phyloP scores from a whole-genome alignment of 2,888 invertebrate genomes.

The Lordiphosa andalusiaca region DNA sequence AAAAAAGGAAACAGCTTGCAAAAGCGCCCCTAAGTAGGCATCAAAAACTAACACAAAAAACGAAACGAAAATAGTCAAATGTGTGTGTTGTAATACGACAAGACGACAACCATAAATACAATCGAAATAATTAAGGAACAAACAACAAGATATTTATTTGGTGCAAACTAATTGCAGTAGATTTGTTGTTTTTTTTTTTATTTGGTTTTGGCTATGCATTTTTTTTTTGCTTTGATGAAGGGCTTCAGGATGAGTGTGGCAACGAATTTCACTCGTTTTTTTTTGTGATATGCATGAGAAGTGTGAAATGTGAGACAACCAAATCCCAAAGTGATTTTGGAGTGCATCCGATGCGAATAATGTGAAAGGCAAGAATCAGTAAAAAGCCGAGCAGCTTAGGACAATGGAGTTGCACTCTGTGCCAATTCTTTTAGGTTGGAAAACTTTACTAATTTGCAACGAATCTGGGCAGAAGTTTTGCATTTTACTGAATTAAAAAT shows the following conservation, averaged over 20 bases:
- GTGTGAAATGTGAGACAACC: too few relatives aligned
- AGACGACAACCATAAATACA: conserved; percentile 54
- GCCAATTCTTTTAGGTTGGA: too few relatives aligned
- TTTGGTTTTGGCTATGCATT: conserved; percentile 7
- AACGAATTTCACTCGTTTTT: too few relatives aligned
- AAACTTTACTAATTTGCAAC: too few relatives aligned
- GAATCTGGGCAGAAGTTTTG: too few relatives aligned
- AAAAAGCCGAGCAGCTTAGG: too few relatives aligned
- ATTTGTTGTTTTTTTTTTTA: conserved; percentile 3
- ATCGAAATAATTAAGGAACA: conserved; percentile 40
- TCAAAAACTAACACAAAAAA: conserved; percentile 47
- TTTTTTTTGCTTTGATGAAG: conserved; percentile 5
- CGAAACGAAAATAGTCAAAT: conserved; percentile 24
- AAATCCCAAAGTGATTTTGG: too few relatives aligned
- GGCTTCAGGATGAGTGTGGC: conserved; percentile 1
- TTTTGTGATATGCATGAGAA: too few relatives aligned
- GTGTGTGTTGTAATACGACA: conserved; percentile 20
- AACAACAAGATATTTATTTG: conserved; percentile 46
- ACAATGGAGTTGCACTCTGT: too few relatives aligned
- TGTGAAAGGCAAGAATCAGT: too few relatives aligned
- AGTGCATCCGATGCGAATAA: too few relatives aligned
- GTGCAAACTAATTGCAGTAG: conserved; percentile 54
- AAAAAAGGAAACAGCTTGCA: conserved; percentile 54
- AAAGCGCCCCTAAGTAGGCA: conserved; percentile 63
- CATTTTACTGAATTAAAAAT: too few relatives aligned